Evolutionary conservation across 2,888 invertebrate genomes (phyloP), one percentile per base, ranked within the genome.

Genomic region (Tenthredo scrophulariae): DNA sequence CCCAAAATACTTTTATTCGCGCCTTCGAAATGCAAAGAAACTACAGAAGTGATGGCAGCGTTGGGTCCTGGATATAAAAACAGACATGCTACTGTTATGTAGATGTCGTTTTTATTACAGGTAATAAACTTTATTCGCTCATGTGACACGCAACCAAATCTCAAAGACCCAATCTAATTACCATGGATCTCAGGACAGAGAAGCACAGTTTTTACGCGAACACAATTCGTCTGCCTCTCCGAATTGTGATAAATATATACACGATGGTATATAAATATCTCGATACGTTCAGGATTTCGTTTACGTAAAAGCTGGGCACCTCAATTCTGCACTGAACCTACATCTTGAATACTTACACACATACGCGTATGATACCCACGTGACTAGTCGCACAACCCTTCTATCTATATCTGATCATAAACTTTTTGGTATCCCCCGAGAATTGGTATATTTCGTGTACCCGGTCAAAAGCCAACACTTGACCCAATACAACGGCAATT

Each of bases 91-190:
- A 40, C 58, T 40, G 50, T 80, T 62, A 43, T 58, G 22, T 40
- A 62, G 13, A 62, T 62, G 62, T 80, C 62, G 62, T 62, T 80
- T 80, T 80, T 80, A 80, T 62, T 80, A 62, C 62, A 18, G 62
- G 80, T 22, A 40, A 50, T 80, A 80, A 80, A 80, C 80, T 80
- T 80, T 40, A 80, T 80, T 80, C 58, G 13, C 80, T 40, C 37
- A 37, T 80, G 58, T 58, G 80, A 80, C 62, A 62, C n/a, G n/a
- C 80, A 29, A 33, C 40, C 18, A 40, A 80, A 80, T 26, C n/a
- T 80, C 18, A 10, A 58, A 80, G 80, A 58, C 15, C 40, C 18
- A 80, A 50, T 77, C 62, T 80, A 37, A 22, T 62, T 80, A 18
- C 62, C 26, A n/a, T 40, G 33, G 4, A 58, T 80, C 80, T 62